Conservation (phyloP, 2,888 invertebrate species). For the Andrena praecox region DNA sequence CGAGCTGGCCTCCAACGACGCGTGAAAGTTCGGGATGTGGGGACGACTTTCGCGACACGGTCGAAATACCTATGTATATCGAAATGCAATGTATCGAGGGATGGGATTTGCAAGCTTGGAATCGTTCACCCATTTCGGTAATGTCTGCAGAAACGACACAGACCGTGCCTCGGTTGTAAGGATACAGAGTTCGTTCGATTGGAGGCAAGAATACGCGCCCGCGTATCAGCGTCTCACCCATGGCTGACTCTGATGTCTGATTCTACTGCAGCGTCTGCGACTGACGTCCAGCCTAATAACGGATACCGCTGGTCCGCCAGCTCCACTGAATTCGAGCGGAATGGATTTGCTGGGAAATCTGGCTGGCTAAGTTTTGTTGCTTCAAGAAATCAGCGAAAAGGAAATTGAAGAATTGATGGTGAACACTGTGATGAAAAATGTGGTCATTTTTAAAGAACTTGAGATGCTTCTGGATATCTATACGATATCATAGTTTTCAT, state of each 20-base stretch:
- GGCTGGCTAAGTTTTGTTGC: slow-evolving; percentile 8
- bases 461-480: no score
- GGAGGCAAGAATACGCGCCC: not conserved
- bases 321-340: slow-evolving; percentile 4
- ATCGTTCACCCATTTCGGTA: slow-evolving; percentile 12
- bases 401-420: slow-evolving; percentile 13
- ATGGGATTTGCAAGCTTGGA: slow-evolving; percentile 4
- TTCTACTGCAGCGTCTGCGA: slow-evolving; percentile 19
- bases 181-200: not conserved
- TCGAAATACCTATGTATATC: not conserved
- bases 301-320: not conserved
- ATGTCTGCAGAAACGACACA: not conserved
- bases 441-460: no score
- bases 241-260: slow-evolving; percentile 26
- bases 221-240: slow-evolving; percentile 24
- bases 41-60: not conserved
- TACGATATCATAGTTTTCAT: no score
- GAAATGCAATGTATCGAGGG: not conserved
- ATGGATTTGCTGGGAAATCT: not conserved
- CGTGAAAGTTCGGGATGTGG: slow-evolving; percentile 2
- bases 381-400: slow-evolving; percentile 4
- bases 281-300: slow-evolving; percentile 22
- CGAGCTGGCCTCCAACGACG: slow-evolving; percentile 1
- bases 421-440: no score
- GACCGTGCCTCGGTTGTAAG: not conserved